Conservation (phyloP, 2,113 vertebrate genomes). For the Myiopsitta monachus region DNA sequence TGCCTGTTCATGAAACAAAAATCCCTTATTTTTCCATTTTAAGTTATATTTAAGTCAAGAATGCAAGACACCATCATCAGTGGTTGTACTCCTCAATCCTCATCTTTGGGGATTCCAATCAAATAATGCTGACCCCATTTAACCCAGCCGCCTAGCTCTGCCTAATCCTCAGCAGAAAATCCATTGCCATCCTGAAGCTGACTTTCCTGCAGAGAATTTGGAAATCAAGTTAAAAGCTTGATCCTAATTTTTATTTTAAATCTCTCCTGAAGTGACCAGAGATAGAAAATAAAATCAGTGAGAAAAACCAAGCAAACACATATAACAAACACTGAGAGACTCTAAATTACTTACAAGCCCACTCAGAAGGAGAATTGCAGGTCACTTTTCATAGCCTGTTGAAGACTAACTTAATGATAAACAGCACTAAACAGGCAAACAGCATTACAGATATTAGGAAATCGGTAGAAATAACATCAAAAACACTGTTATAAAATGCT, state of each 20-base stretch:
- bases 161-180: background rate
- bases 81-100: background rate
- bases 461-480: background rate
- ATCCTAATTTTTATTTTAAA: background rate
- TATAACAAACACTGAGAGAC: accelerated
- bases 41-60: background rate
- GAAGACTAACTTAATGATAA: background rate
- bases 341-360: background rate
- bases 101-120: background rate
- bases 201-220: background rate
- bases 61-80: background rate
- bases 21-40: background rate
- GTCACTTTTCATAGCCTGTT: background rate
- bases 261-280: background rate
- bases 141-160: background rate
- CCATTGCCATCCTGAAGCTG: background rate
- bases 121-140: background rate
- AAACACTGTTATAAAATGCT: background rate
- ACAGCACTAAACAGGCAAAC: background rate
- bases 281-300: background rate
- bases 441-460: background rate
- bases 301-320: background rate
- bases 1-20: background rate
- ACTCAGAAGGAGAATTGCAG: background rate
- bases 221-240: background rate